These are phyloP conservation scores for Acanthosepion lycidas DNA, from an alignment of 2,888 invertebrate genomes.

Conservation along the genomic window DNA sequence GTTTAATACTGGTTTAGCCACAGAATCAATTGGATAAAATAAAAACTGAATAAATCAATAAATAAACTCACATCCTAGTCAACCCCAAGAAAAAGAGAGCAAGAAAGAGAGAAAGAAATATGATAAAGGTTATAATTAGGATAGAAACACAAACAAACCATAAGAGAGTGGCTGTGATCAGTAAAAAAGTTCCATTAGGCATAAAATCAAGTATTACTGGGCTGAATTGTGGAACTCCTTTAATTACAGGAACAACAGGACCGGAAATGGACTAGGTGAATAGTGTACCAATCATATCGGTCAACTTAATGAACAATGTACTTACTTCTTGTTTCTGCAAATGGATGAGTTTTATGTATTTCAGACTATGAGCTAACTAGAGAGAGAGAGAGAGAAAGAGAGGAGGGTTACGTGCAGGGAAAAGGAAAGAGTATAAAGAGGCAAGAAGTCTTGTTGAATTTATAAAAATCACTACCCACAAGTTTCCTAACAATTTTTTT, in stretches of 20 bases:
- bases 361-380: not conserved
- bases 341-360: not conserved
- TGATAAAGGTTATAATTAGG: not conserved
- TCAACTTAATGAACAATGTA: not conserved
- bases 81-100: too few relatives aligned
- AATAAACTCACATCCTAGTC: not conserved
- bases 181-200: not conserved
- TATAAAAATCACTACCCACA: too few relatives aligned
- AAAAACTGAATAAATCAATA: not conserved
- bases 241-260: not conserved
- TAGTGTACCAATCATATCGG: not conserved
- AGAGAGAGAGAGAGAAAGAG: not conserved
- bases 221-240: not conserved
- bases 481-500: too few relatives aligned
- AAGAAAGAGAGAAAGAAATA: too few relatives aligned
- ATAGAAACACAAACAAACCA: not conserved
- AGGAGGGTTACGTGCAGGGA: too few relatives aligned
- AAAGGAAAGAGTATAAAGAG: too few relatives aligned
- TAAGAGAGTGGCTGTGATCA: not conserved
- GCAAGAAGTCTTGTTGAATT: too few relatives aligned
- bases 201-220: not conserved
- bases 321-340: not conserved
- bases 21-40: not conserved
- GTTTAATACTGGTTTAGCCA: not conserved
- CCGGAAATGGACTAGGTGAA: not conserved